Percentiles rank a stretch among this genome's conserved stretches.
These are phyloP conservation scores for Steinernema hermaphroditum DNA, from an alignment of 2,888 invertebrate species.

Conservation along the genomic window DNA sequence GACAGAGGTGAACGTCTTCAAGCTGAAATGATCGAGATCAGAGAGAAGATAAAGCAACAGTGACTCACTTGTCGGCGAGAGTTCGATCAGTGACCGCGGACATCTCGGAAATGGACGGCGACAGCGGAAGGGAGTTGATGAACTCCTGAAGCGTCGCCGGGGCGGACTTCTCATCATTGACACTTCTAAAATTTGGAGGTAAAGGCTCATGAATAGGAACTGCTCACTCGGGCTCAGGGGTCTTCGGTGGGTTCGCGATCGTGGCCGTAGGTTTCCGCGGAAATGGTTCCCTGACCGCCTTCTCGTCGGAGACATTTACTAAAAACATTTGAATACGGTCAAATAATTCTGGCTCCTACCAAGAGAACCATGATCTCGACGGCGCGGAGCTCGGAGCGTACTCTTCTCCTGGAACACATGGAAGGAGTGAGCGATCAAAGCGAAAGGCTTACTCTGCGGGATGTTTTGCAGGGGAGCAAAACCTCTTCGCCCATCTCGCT, in stretches of 20 bases:
- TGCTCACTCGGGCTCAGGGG: not conserved
- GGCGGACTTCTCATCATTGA: not conserved
- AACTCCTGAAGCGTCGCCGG: not conserved
- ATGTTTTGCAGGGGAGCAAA: no score
- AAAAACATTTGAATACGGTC: not conserved
- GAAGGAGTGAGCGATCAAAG: not conserved
- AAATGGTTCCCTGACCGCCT: not conserved
- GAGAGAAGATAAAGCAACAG: not conserved
- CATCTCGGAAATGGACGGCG: conserved; percentile 14
- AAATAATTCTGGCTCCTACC: not conserved
- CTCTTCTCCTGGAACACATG: not conserved
- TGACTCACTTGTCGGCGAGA: conserved; percentile 8
- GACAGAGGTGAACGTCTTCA: conserved; percentile 6
- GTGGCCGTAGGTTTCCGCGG: conserved; percentile 2
- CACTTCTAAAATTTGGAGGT: not conserved
- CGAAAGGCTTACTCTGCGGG: not conserved
- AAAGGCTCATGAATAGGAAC: not conserved
- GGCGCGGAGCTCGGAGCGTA: not conserved
- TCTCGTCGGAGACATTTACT: not conserved
- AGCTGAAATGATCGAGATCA: not conserved
- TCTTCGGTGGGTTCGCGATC: not conserved
- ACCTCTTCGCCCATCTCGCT: no score
- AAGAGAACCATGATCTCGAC: not conserved
- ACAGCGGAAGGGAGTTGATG: not conserved
- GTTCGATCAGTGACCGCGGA: conserved; percentile 3